Evolutionary conservation across 2,113 vertebrate species (phyloP).

Genomic region (Mirza zaza): DNA sequence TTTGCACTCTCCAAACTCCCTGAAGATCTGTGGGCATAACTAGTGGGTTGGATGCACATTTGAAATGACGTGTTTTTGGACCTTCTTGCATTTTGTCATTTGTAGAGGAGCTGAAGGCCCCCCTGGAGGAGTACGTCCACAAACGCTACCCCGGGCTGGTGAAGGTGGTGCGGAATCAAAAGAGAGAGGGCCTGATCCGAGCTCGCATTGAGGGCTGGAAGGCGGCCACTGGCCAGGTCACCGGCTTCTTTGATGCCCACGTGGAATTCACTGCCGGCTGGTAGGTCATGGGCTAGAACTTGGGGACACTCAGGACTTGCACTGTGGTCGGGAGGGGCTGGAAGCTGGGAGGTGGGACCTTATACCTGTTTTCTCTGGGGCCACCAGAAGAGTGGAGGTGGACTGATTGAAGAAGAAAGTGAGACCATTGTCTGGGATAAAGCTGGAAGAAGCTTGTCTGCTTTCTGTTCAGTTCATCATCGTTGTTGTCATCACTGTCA

Average conservation of each 20-base stretch:
- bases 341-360: not conserved
- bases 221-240: constrained; percentile 93
- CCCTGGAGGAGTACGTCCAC: constrained; percentile 96
- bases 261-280: constrained; percentile 98
- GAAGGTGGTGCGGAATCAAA: constrained; percentile 97
- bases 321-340: not conserved
- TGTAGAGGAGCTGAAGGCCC: constrained; percentile 95
- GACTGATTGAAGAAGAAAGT: not conserved
- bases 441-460: not conserved
- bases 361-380: not conserved
- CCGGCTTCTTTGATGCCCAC: constrained; percentile 97
- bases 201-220: constrained; percentile 98
- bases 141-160: constrained; percentile 96
- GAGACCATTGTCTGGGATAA: not conserved
- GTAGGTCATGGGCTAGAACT: constrained; percentile 82
- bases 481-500: not conserved
- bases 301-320: no score
- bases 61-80: not conserved
- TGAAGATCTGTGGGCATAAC: no score
- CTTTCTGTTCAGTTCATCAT: not conserved
- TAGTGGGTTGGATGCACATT: not conserved
- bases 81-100: not conserved
- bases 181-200: constrained; percentile 95
- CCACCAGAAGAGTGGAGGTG: not conserved
- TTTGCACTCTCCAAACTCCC: not conserved